Evolutionary conservation across 2,888 invertebrate genomes (phyloP).

Genomic region (Philopedon plagiatum): DNA sequence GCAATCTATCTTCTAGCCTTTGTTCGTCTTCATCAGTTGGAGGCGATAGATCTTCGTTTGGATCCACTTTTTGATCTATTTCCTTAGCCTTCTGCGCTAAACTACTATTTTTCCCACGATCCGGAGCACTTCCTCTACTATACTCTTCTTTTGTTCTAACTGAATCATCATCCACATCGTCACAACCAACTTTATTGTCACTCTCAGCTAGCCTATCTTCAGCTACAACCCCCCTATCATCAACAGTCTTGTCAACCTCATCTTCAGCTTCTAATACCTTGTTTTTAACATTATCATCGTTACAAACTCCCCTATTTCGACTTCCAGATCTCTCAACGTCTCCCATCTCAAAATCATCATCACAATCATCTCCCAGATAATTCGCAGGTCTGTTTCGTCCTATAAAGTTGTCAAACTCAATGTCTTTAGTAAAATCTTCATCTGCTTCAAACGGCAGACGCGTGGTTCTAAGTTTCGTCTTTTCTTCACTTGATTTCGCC

Average conservation of each 20-base stretch:
- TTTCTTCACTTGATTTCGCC: background rate
- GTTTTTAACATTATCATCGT: background rate
- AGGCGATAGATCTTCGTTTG: background rate
- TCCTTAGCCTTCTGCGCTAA: background rate
- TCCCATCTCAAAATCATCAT: constrained; percentile 13
- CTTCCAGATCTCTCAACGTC: background rate
- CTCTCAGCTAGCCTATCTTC: background rate
- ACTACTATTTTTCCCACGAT: background rate
- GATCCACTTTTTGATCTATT: background rate
- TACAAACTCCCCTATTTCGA: background rate
- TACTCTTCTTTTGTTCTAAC: background rate
- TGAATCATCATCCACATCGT: background rate
- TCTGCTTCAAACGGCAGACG: constrained; percentile 12
- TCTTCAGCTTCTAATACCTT: background rate
- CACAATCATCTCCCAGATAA: constrained; percentile 23
- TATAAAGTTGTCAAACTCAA: constrained; percentile 18
- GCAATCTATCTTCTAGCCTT: constrained; percentile 25
- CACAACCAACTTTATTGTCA: background rate
- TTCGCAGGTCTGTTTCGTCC: constrained; percentile 21
- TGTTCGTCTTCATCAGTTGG: constrained; percentile 14
- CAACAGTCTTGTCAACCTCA: too few species aligned
- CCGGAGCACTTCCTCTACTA: background rate
- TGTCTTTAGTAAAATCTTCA: constrained; percentile 41
- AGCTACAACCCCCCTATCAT: background rate
- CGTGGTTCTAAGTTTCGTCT: background rate